Evolutionary conservation across 2,797 vertebrate genomes (phyloP).

Genomic region (Odontamblyopus rebecca): DNA sequence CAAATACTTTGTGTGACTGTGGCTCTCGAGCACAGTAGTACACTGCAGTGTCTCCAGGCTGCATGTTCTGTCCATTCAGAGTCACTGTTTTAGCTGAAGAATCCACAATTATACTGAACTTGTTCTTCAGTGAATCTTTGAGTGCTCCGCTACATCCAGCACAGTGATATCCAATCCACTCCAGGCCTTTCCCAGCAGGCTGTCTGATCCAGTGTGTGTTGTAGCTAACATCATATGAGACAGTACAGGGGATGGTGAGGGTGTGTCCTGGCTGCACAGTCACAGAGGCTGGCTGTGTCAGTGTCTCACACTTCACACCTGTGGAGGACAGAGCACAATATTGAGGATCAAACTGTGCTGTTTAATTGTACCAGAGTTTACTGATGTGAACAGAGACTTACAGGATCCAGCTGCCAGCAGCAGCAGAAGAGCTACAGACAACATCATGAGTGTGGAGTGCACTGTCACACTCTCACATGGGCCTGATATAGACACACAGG

Average conservation of each 20-base stretch:
- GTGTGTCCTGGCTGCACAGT: slow-evolving; percentile 42
- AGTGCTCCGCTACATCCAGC: no score
- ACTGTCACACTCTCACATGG: no score
- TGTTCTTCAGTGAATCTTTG: background rate
- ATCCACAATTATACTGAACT: background rate
- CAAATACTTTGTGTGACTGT: background rate
- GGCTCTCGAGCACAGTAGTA: no score
- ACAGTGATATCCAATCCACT: no score
- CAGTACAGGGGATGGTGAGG: slow-evolving; percentile 27
- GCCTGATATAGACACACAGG: no score
- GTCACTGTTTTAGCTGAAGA: background rate
- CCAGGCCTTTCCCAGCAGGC: no score
- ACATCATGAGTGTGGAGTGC: no score
- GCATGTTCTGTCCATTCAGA: background rate
- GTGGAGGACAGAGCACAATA: background rate
- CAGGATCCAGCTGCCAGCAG: no score
- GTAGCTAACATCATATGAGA: background rate
- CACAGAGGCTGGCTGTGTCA: slow-evolving; percentile 42
- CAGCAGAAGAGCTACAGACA: no score
- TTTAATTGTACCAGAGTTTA: no score
- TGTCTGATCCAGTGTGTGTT: background rate
- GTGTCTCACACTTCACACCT: slow-evolving; percentile 4
- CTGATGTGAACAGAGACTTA: no score
- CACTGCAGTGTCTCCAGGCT: background rate
- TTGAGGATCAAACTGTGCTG: no score